These are phyloP conservation scores for Coptotermes formosanus DNA, from an alignment of 1,140 invertebrate genomes.

Conservation along the genomic window DNA sequence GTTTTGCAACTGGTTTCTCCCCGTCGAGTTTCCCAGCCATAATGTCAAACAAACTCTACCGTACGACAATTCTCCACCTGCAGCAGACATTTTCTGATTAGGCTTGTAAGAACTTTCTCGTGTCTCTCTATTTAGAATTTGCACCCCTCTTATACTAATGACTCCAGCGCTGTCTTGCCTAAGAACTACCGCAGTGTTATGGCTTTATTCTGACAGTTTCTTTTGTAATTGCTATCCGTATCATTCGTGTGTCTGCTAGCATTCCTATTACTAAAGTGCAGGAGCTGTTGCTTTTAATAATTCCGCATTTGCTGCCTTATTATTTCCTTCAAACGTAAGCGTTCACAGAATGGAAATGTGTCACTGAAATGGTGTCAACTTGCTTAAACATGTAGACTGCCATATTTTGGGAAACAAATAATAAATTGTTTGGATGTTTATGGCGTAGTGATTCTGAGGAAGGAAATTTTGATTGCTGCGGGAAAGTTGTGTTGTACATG, in stretches of 20 bases:
- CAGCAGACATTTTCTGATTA: neutral
- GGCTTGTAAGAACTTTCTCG: neutral
- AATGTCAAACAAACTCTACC: too few relatives aligned
- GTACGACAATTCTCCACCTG: too few relatives aligned
- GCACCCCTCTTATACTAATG: neutral
- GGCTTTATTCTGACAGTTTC: neutral
- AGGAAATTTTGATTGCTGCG: too few relatives aligned
- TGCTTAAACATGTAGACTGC: neutral
- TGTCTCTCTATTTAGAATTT: neutral
- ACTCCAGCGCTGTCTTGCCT: neutral
- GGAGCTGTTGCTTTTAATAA: neutral
- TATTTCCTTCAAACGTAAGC: neutral
- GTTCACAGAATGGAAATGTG: neutral
- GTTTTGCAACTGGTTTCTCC: too few relatives aligned
- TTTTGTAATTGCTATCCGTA: neutral
- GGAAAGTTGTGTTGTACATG: too few relatives aligned
- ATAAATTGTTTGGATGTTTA: too few relatives aligned
- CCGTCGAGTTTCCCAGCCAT: too few relatives aligned
- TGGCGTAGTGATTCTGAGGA: too few relatives aligned
- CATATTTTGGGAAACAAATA: too few relatives aligned
- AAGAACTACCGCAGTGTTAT: neutral
- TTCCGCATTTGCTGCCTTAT: neutral
- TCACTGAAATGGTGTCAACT: neutral
- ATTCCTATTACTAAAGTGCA: neutral
- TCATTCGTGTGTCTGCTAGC: neutral